Base-by-base conservation (phyloP, 1,140 invertebrate species). In the Drosophila punjabiensis region DNA sequence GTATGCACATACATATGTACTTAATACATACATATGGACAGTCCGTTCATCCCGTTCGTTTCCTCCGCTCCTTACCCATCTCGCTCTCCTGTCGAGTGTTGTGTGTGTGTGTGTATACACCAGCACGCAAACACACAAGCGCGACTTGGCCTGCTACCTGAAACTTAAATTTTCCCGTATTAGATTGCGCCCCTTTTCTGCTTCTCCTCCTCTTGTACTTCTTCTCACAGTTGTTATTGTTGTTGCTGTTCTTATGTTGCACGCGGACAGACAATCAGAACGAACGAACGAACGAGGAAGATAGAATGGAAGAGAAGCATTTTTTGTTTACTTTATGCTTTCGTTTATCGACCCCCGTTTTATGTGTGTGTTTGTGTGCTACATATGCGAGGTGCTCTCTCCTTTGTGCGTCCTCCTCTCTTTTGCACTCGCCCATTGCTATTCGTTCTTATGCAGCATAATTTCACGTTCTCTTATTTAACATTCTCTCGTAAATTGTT, bases 271-370 rank as follows among this genome's bases (percentile, higher is more conserved):
- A 75, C 62, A 74, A 60, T 64, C 64, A 47, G 60, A 66, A 76
- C 68, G 77, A 88, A 24, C 68, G 77, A 88, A 24, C 24, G 24
- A 24, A 69, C 67, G 56, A 52, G 66, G 37, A 53, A 58, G 63
- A 52, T 47, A 47, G 41, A 74, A 35, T 78, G 56, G 48, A 53
- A 69, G 56, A 71, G 55, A 76, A 79, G 74, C 63, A 81, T 84
- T 53, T 88, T 89, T 89, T 89, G 85, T 89, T 89, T 89, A 89
- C 85, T 83, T 89, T 89, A 88, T 87, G 87, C 87, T 91, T 91
- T 91, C 88, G 88, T 91, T 91, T 91, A 91, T 91, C 83, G 88
- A 91, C 87, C 88, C 87, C 88, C 88, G 87, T 91, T 90, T 74
- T 75, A 66, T 78, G 67, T 76, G 67, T 76, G 79, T 79, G 71